phyloP scores from a whole-genome alignment of 2,888 invertebrate species.

The Cheilosia vulpina region DNA sequence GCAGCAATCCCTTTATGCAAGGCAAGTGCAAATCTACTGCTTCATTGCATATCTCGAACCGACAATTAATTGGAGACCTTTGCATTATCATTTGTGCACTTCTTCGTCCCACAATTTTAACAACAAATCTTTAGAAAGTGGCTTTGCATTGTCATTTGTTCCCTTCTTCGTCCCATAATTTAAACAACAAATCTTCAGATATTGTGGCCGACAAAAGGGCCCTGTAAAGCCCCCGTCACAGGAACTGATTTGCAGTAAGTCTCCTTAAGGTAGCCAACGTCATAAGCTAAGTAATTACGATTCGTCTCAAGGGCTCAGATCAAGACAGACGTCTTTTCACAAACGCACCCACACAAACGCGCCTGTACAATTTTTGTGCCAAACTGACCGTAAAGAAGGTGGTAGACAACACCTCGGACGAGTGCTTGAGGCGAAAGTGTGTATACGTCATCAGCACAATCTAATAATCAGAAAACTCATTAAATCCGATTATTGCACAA shows the following conservation, averaged over 20 bases:
- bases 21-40: too few relatives aligned
- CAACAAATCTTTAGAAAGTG: not conserved
- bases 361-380: not conserved
- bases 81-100: not conserved
- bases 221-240: not conserved
- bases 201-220: not conserved
- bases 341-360: not conserved
- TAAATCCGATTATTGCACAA: constrained; percentile 60
- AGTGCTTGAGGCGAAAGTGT: constrained; percentile 9
- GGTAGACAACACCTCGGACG: constrained; percentile 9
- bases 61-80: not conserved
- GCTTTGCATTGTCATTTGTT: too few relatives aligned
- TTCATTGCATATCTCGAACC: not conserved
- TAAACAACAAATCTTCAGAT: not conserved
- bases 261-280: not conserved
- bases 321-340: not conserved
- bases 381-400: not conserved
- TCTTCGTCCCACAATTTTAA: not conserved
- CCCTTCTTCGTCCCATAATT: not conserved
- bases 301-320: not conserved
- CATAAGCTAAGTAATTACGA: not conserved
- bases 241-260: not conserved
- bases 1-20: too few relatives aligned
- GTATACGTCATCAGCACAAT: constrained; percentile 31
- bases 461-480: constrained; percentile 54